Base-by-base conservation (phyloP, 2,113 vertebrate genomes). In the Himantopus leucocephalus region DNA sequence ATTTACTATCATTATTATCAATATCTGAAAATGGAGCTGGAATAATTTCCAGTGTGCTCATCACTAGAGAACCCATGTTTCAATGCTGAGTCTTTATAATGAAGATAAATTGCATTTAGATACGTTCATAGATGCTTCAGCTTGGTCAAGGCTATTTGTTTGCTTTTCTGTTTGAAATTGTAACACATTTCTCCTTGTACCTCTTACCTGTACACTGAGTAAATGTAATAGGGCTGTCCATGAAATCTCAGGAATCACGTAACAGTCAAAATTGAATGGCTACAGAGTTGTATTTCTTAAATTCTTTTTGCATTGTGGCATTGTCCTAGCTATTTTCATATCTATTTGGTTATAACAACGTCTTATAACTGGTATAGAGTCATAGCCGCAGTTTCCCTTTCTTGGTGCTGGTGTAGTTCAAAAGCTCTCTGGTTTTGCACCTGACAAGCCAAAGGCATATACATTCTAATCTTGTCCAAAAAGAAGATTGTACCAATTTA, bases 401-500 rank as follows among this genome's bases (percentile, higher is more conserved):
- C 60, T 39, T 81, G 29, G 39, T 37, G 52, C 10, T 72, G 37
- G 50, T 63, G 64, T 23, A 52, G 68, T 67, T 90, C 52, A 75
- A 83, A 72, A 70, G 26, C 35, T 75, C 27, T 63, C 52, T 56
- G 64, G 6, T 70, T 95, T 74, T 80, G 55, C 59, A 90, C 72
- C 52, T 89, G 83, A 39, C 59, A 84, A 83, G 64, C 55, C 3
- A 20, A 76, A 92, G 75, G 35, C 63, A 48, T 81, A 64, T 47
- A 27, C 66, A 94, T 85, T 82, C 82, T 71, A 37, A 79, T 67
- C 77, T 79, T 86, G 82, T 71, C 72, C 79, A 63, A 62, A 73
- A 76, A 58, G 63, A 90, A 94, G 88, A 74, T 80, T 88, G 88
- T 90, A 63, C 78, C 85, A 62, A 92, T 97, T 88, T 92, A 93